These are phyloP conservation scores for Phoronis australis DNA, from an alignment of 2,888 invertebrate species.

Conservation along the genomic window DNA sequence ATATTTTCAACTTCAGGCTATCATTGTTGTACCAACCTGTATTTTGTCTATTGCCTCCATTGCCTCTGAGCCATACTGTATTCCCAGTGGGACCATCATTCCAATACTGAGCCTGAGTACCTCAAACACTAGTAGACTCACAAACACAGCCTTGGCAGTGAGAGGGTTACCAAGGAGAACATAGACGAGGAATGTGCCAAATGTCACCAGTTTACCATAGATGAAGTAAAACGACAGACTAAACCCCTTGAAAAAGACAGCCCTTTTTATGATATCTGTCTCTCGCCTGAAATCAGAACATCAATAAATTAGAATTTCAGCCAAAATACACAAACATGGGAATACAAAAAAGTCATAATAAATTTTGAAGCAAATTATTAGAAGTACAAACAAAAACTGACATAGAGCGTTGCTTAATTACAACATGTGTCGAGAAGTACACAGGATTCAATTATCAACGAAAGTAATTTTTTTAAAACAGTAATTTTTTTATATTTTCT, in stretches of 20 bases:
- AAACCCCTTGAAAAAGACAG: neutral
- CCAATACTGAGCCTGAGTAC: slow-evolving; percentile 23
- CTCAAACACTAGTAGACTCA: slow-evolving; percentile 26
- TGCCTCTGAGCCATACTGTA: slow-evolving; percentile 23
- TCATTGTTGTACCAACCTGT: no score
- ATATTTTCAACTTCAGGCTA: no score
- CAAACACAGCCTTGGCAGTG: slow-evolving; percentile 20
- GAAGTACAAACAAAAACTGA: no score
- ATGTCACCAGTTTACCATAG: slow-evolving; percentile 27
- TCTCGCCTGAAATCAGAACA: neutral
- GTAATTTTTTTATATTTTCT: no score
- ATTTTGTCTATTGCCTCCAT: slow-evolving; percentile 19
- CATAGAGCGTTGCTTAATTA: no score
- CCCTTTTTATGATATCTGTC: neutral
- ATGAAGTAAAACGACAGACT: slow-evolving; percentile 1
- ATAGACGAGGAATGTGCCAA: slow-evolving; percentile 22
- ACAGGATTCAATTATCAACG: no score
- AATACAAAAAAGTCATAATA: no score
- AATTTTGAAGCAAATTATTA: no score
- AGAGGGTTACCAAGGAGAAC: slow-evolving; percentile 15
- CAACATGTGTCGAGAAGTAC: no score
- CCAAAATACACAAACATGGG: no score
- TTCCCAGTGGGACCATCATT: slow-evolving; percentile 26
- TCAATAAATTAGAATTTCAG: no score
- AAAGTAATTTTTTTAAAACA: no score